phyloP scores from a whole-genome alignment of 2,113 vertebrate genomes.

The Procavia capensis region DNA sequence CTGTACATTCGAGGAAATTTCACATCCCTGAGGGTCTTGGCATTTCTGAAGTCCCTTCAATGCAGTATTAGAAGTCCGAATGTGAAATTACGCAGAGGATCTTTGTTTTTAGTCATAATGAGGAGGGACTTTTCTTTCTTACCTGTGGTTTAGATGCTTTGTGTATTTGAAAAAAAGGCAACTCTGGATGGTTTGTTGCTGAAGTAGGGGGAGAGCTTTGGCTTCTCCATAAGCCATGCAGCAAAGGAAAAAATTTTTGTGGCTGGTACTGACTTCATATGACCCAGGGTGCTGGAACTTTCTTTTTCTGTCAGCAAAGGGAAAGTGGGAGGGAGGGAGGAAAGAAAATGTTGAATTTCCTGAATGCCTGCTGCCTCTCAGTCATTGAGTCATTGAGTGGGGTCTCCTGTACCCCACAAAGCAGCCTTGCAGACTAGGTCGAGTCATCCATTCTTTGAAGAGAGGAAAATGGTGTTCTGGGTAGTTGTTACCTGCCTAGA shows the following conservation, averaged over 20 bases:
- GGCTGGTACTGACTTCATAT: not conserved
- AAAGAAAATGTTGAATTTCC: not conserved
- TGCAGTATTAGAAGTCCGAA: constrained; percentile 2
- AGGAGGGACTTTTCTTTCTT: constrained; percentile 46
- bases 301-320: not conserved
- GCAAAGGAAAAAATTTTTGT: not conserved
- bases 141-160: constrained; percentile 17
- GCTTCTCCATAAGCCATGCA: not conserved
- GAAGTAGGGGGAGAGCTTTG: not conserved
- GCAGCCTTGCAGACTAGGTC: not conserved
- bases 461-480: not conserved
- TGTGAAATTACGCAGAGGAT: not conserved
- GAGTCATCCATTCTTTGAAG: not conserved
- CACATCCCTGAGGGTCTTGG: constrained; percentile 54
- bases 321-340: not conserved
- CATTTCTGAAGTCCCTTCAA: constrained; percentile 60
- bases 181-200: not conserved
- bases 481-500: not conserved
- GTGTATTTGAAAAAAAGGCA: not conserved
- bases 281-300: not conserved
- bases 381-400: not conserved
- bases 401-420: not conserved
- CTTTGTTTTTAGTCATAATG: constrained; percentile 40
- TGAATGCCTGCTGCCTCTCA: not conserved
- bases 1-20: constrained; percentile 58